Conservation (phyloP, 2,888 invertebrate species). For the Pseudoips prasinana region DNA sequence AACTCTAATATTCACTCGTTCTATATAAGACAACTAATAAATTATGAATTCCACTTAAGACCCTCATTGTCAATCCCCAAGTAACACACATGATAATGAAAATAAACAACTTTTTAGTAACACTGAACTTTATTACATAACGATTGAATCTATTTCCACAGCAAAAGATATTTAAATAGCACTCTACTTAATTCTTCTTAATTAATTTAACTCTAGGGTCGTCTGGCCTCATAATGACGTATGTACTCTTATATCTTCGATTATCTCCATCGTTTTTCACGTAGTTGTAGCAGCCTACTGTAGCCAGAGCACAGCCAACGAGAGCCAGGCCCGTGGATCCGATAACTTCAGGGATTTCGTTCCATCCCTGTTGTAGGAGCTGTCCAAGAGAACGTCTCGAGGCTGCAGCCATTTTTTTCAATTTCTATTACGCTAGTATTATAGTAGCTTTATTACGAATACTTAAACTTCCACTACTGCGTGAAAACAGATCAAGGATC, state of each 20-base stretch:
- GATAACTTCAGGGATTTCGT: constrained; percentile 88
- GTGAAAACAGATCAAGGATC: no score
- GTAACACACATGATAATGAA: no score
- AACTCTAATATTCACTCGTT: no score
- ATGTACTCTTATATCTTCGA: constrained; percentile 83
- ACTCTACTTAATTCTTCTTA: constrained; percentile 67
- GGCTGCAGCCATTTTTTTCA: constrained; percentile 50
- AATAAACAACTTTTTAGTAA: no score
- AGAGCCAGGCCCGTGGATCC: constrained; percentile 82
- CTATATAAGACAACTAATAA: no score
- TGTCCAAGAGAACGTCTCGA: constrained; percentile 61
- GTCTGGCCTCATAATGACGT: constrained; percentile 85
- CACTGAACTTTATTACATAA: constrained; percentile 71
- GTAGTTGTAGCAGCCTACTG: constrained; percentile 73
- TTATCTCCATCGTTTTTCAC: constrained; percentile 84
- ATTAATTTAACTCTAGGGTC: constrained; percentile 84
- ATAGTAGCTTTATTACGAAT: no score
- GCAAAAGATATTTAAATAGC: constrained; percentile 6
- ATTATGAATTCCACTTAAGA: no score
- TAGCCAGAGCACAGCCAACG: constrained; percentile 78
- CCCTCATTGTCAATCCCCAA: no score
- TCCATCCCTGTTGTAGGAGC: constrained; percentile 75
- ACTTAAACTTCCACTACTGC: no score
- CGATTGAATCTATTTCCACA: constrained; percentile 38
- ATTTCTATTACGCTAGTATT: no score